Base-by-base conservation (phyloP, 2,113 vertebrate genomes). In the Acanthochromis polyacanthus region DNA sequence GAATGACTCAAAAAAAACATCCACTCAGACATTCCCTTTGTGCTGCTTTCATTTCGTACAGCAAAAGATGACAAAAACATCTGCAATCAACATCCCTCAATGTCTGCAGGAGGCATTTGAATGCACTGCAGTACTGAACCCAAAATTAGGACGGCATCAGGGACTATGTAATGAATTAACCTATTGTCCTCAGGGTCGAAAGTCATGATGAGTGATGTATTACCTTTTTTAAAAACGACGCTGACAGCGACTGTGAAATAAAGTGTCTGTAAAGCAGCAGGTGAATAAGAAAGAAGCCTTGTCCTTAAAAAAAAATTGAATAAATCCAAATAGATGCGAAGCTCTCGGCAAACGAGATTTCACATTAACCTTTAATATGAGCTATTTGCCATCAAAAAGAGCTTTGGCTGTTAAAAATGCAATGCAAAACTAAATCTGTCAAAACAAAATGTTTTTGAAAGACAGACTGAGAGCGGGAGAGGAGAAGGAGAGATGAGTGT, bases 341-440 rank as follows among this genome's bases (percentile, higher is more conserved):
- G 40, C 52, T 56, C 14, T 16, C 14, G 7, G 5, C 10, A 11
- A 70, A 51, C 0, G 7, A 56, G 61, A 46, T 46, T 65, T 52
- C n/a, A 40, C 73, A 70, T 80, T 68, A 80, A 83, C 62, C 63
- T 82, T 72, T 51, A 30, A 64, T 50, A 22, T 38, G n/a, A 76
- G 52, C 9, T 45, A 19, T 71, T 83, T 70, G 22, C 1, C 53
- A 69, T 71, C 43, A 50, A 62, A 79, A 57, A 22, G 51, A 77
- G 19, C 22, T 62, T 51, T 63, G 22, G 12, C 20, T 40, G 25
- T 67, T 77, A 56, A 67, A 71, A 22, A 59, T 56, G 38, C 16
- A 71, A 71, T 38, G 20, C 15, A 48, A 60, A 65, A n/a, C 52
- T 45, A 45, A 63, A 55, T 36, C 22, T 74, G 38, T 63, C 64